A percentile compares a stretch with the other conserved stretches of the same genome.
Evolutionary conservation across 1,140 invertebrate genomes (phyloP).

Genomic region (Acromyrmex echinatior): DNA sequence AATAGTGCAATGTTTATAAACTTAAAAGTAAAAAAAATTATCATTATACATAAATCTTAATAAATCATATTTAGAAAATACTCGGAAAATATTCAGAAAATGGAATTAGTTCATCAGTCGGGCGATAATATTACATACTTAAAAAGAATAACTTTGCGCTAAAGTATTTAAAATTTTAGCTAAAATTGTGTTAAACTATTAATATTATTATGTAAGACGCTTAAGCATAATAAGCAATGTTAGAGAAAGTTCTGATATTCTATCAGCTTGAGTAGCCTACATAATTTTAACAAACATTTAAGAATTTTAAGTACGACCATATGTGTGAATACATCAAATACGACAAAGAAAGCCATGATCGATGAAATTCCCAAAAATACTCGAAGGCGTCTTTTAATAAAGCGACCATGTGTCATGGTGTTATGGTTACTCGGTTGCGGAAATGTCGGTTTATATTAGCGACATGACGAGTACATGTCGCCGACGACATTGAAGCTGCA

Average conservation of each 20-base stretch:
- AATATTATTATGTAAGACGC: no score
- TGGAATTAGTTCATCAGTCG: not conserved
- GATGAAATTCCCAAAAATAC: not conserved
- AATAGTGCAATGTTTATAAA: not conserved
- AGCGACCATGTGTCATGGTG: not conserved
- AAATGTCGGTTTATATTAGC: slow-evolving; percentile 33
- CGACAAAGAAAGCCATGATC: no score
- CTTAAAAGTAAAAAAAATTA: slow-evolving; percentile 1
- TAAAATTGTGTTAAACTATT: no score
- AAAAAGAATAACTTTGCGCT: no score
- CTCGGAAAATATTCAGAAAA: not conserved
- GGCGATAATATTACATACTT: not conserved
- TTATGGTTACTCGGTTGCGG: slow-evolving; percentile 15
- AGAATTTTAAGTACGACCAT: no score
- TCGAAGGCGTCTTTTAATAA: not conserved
- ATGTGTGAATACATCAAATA: no score
- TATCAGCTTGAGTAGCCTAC: no score
- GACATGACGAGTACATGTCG: not conserved
- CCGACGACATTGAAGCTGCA: not conserved
- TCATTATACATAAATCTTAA: not conserved
- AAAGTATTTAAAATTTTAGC: no score
- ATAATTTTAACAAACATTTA: no score
- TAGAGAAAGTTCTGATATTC: no score
- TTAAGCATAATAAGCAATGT: no score
- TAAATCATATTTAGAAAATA: no score